Conservation (phyloP, 2,113 vertebrate species). For the Pao palembangensis region DNA sequence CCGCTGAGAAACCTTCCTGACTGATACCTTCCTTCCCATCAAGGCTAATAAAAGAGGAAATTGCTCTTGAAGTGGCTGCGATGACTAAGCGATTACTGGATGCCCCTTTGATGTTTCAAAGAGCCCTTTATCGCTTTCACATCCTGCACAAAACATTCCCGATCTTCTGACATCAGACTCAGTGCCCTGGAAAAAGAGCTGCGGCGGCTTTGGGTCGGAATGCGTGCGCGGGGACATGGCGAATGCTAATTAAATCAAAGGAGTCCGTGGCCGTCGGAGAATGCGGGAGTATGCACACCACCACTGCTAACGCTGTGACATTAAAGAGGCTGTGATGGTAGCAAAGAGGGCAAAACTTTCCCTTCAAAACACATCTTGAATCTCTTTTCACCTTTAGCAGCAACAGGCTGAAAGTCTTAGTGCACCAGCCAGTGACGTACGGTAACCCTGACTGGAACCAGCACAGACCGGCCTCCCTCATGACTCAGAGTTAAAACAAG, state of each 20-base stretch:
- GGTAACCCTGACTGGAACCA: slow-evolving; percentile 7
- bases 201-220: neutral
- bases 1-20: slow-evolving; percentile 50
- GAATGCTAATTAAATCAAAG: neutral
- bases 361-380: no score
- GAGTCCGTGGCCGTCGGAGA: no score
- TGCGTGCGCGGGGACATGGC: neutral
- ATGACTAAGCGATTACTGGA: slow-evolving; percentile 46
- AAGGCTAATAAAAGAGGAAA: slow-evolving; percentile 57
- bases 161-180: slow-evolving; percentile 25
- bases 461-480: slow-evolving; percentile 13
- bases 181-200: slow-evolving; percentile 17
- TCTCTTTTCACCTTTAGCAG: no score
- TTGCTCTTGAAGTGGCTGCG: slow-evolving; percentile 36
- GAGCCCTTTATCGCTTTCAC: slow-evolving; percentile 27
- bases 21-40: slow-evolving; percentile 37
- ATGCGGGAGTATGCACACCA: no score
- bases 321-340: no score
- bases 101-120: slow-evolving; percentile 26
- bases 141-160: slow-evolving; percentile 21
- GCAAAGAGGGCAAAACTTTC: no score
- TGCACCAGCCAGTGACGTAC: neutral
- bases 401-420: no score
- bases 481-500: slow-evolving; percentile 21
- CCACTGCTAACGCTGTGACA: no score